These are phyloP conservation scores for Cabera pusaria DNA, from an alignment of 2,888 invertebrate genomes.

Conservation along the genomic window DNA sequence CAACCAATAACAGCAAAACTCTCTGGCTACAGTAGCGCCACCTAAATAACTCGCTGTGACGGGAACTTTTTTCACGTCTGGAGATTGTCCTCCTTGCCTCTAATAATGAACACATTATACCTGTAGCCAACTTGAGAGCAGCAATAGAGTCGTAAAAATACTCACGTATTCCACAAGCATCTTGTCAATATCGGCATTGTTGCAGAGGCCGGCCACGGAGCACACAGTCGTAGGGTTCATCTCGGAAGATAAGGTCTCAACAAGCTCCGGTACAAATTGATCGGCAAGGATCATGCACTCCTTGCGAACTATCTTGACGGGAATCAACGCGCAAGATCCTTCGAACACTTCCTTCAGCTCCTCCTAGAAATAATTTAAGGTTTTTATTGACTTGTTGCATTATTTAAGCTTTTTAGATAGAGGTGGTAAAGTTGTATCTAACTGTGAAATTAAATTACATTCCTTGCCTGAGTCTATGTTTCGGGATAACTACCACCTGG, in stretches of 20 bases:
- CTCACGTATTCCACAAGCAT: constrained; percentile 82
- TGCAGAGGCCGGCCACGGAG: constrained; percentile 94
- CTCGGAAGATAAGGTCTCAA: constrained; percentile 93
- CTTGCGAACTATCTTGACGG: constrained; percentile 87
- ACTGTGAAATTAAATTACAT: no score
- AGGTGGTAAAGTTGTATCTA: no score
- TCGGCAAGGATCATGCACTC: constrained; percentile 92
- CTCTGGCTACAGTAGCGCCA: no score
- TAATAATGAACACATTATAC: neutral
- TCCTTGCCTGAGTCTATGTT: no score
- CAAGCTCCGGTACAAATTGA: constrained; percentile 92
- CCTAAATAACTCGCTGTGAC: no score
- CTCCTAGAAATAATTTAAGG: constrained; percentile 74
- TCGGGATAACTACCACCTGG: no score
- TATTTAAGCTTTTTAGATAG: no score
- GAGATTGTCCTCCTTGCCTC: no score
- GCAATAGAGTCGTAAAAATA: no score
- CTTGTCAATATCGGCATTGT: constrained; percentile 88
- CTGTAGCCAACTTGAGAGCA: no score
- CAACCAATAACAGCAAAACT: no score
- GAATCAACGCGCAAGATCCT: constrained; percentile 92
- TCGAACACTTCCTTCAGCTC: constrained; percentile 94
- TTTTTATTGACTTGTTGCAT: neutral
- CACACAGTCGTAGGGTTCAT: constrained; percentile 96
- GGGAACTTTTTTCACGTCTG: no score